Base-by-base conservation (phyloP, 2,113 vertebrate genomes). In the Lota lota region DNA sequence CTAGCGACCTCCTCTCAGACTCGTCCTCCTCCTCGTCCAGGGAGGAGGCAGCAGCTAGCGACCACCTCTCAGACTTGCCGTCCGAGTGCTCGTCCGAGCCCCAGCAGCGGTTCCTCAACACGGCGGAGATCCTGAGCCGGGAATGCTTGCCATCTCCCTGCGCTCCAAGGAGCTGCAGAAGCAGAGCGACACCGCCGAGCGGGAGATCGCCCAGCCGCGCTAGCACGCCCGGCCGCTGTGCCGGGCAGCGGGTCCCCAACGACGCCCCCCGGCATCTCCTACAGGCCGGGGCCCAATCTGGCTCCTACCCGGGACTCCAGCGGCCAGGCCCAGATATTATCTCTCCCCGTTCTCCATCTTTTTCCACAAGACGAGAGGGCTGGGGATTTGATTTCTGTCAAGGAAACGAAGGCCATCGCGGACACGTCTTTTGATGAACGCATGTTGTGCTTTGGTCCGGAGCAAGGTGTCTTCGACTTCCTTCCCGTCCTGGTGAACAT, bases 101-200 rank as follows among this genome's bases (percentile, higher is more conserved):
- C 16, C 85, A 89, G n/a, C 82, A 68, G 0, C 88, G 87, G n/a
- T 92, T 92, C 76, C 80, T 84, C 63, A 91, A 92, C 80, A 91
- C 90, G 0, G 84, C 88, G 1, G 88, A 89, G 74, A 88, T 92
- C 69, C 82, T 91, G 47, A 88, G 82, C 61, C 88, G 0, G 88
- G 89, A 19, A 72, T 91, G 58, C 75, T 91, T 58, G 85, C 85
- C 63, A 89, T 91, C 76, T 87, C 89, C 0, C 68, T 92, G 24
- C 76, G 82, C 50, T 90, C 89, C 68, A 89, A 91, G 66, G 88
- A 91, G 64, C 78, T 92, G 33, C 79, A 87, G 51, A 80, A 81
- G 17, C 85, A 88, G 80, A 91, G 78, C 15, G 47, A 63, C 0
- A 58, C 81, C 67, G 83, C 77, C 0, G 87, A 91, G 56, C 70